phyloP scores from a whole-genome alignment of 2,797 vertebrate genomes.

The Remorina albescens region DNA sequence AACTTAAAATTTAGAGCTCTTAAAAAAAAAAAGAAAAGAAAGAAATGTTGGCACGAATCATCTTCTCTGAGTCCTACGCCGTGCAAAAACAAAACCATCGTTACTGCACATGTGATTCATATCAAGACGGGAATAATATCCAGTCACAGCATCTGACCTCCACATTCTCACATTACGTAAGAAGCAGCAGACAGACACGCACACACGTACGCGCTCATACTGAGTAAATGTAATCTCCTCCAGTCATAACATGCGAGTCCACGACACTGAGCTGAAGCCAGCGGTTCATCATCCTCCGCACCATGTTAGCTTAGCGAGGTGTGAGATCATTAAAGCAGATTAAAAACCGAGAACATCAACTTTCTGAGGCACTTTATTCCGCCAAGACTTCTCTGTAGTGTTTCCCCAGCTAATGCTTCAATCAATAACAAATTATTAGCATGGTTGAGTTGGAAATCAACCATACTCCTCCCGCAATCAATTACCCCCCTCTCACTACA shows the following conservation, averaged over 20 bases:
- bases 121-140: conserved; percentile 25
- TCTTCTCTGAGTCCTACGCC: not conserved
- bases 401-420: conserved; percentile 70
- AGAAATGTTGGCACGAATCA: conserved; percentile 33
- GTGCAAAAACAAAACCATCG: not conserved
- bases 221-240: conserved; percentile 63
- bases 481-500: conserved; percentile 70
- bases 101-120: conserved; percentile 29
- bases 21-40: conserved; percentile 27
- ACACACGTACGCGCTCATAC: conserved; percentile 26
- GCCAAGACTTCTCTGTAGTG: conserved; percentile 49
- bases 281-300: conserved; percentile 69
- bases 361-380: conserved; percentile 55
- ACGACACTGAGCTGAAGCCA: conserved; percentile 49
- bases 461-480: conserved; percentile 77
- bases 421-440: conserved; percentile 86
- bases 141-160: conserved; percentile 14
- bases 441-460: conserved; percentile 82
- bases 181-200: conserved; percentile 4
- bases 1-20: conserved; percentile 35
- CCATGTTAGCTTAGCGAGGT: conserved; percentile 65
- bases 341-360: conserved; percentile 67
- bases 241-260: conserved; percentile 63
- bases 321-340: conserved; percentile 73
- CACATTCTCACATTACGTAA: conserved; percentile 7